Percentiles rank a stretch among this genome's conserved stretches.
These are phyloP conservation scores for Nannospalax galili DNA, from an alignment of 2,113 vertebrate species.

Conservation along the genomic window DNA sequence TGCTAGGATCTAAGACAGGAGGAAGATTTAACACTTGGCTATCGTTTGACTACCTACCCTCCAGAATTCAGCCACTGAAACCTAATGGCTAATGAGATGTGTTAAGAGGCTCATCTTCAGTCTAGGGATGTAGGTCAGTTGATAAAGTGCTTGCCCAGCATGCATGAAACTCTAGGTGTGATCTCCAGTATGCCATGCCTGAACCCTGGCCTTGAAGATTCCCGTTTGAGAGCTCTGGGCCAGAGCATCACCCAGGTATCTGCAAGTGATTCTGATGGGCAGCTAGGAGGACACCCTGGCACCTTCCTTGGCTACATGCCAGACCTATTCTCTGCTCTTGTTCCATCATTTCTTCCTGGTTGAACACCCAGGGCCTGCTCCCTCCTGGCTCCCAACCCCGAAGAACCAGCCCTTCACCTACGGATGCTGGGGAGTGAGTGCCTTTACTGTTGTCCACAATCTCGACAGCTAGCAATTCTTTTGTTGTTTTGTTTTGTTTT, in stretches of 20 bases:
- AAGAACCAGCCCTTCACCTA: neutral
- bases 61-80: neutral
- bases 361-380: neutral
- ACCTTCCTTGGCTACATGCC: neutral
- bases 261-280: neutral
- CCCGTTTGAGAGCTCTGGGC: neutral
- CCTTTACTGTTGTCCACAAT: neutral
- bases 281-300: neutral
- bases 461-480: neutral
- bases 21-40: neutral
- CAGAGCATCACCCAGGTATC: neutral
- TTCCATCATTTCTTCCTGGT: neutral
- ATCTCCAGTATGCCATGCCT: neutral
- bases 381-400: neutral
- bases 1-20: neutral
- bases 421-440: neutral
- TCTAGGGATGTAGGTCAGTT: neutral
- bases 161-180: neutral
- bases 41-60: neutral
- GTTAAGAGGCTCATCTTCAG: neutral
- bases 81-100: neutral
- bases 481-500: too few species aligned
- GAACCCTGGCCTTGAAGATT: neutral
- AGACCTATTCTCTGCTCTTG: neutral
- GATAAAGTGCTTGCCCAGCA: neutral